Evolutionary conservation across 2,797 vertebrate species (phyloP).

Genomic region (Eremophila alpestris): DNA sequence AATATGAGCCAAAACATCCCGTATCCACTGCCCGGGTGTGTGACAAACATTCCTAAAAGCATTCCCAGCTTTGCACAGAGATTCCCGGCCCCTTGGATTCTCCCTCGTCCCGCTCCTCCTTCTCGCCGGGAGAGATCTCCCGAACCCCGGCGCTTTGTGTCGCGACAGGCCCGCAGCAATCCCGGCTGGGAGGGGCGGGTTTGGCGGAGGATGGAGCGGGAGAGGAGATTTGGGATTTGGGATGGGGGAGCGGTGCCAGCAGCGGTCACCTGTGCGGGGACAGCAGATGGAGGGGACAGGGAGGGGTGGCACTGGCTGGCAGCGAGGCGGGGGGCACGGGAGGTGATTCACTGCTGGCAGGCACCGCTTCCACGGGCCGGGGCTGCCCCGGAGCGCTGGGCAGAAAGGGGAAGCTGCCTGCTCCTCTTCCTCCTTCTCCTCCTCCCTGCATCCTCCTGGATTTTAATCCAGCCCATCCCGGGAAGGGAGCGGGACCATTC

Average conservation of each 20-base stretch:
- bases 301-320: background rate
- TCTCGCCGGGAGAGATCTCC: rapidly evolving
- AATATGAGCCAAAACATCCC: background rate
- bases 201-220: background rate
- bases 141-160: rapidly evolving
- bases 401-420: background rate
- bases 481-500: background rate
- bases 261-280: background rate
- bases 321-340: background rate
- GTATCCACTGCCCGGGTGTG: rapidly evolving
- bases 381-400: background rate
- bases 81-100: background rate
- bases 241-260: background rate
- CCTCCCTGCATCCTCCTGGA: background rate
- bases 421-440: background rate
- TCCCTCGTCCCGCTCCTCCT: rapidly evolving
- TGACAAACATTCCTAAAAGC: rapidly evolving
- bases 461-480: background rate
- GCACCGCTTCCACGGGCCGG: background rate
- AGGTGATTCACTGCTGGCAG: constrained; percentile 13
- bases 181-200: background rate
- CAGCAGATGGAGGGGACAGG: background rate
- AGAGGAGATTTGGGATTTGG: background rate
- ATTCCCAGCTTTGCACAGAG: background rate
- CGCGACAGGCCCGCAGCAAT: rapidly evolving